A percentile compares a stretch with the other conserved stretches of the same genome.
These are phyloP conservation scores for Gerris lacustris DNA, from an alignment of 2,888 invertebrate genomes.

Conservation along the genomic window DNA sequence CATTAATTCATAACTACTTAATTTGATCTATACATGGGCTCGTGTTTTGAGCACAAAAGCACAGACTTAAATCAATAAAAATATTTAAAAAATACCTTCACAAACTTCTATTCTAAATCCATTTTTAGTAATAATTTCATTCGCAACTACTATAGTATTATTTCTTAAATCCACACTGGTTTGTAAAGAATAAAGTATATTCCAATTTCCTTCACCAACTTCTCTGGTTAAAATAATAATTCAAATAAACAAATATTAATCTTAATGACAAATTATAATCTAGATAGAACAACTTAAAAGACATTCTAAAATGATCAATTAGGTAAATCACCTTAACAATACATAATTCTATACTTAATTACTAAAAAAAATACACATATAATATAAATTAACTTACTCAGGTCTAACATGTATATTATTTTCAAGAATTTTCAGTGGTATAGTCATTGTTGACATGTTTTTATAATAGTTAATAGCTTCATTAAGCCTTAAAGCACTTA, in stretches of 20 bases:
- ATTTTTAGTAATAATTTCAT: slow-evolving; percentile 28
- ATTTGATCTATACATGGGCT: no score
- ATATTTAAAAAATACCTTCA: background rate
- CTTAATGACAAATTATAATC: background rate
- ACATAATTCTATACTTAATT: no score
- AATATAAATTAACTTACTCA: slow-evolving; percentile 16
- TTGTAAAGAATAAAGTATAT: slow-evolving; percentile 19
- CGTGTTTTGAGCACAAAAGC: no score
- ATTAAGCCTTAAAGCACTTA: slow-evolving; percentile 25
- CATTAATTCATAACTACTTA: no score
- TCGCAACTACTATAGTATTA: slow-evolving; percentile 23
- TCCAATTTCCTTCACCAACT: slow-evolving; percentile 21
- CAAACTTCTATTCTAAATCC: slow-evolving; percentile 28
- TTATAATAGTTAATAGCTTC: slow-evolving; percentile 27
- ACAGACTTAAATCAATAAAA: no score
- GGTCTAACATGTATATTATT: slow-evolving; percentile 20
- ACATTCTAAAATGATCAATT: no score
- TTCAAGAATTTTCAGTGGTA: slow-evolving; percentile 26
- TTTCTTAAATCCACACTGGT: slow-evolving; percentile 20
- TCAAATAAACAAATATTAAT: slow-evolving; percentile 6
- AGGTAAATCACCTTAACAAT: no score
- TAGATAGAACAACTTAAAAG: no score
- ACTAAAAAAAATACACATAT: no score
- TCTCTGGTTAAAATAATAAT: slow-evolving; percentile 17
- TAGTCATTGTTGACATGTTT: slow-evolving; percentile 22